Percentiles rank a stretch among this genome's conserved stretches.
Conservation (phyloP, 2,113 vertebrate species). For the Clinocottus analis region DNA sequence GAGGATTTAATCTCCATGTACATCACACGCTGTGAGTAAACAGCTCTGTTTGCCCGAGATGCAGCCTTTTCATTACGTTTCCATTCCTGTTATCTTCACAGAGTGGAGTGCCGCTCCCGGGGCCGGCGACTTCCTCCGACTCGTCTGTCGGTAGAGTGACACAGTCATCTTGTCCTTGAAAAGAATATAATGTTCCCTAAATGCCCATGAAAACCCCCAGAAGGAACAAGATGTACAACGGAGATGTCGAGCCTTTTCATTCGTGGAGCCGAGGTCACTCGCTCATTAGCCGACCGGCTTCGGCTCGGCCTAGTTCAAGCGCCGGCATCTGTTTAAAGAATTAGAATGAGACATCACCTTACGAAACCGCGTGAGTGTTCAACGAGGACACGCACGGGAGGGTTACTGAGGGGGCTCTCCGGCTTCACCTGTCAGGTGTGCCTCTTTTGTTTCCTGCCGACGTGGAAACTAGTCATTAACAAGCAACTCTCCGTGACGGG, state of each 20-base stretch:
- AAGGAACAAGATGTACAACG: not conserved
- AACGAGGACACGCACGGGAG: not conserved
- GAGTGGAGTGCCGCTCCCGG: not conserved
- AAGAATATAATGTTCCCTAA: not conserved
- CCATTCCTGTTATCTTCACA: slow-evolving; percentile 11
- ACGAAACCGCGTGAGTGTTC: not conserved
- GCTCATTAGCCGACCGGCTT: not conserved
- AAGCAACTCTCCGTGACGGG: not conserved
- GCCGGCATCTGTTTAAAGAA: not conserved
- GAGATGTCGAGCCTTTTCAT: not conserved
- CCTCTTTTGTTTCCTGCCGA: slow-evolving; percentile 6
- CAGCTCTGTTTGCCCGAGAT: not conserved
- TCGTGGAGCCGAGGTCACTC: not conserved
- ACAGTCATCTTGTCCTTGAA: not conserved
- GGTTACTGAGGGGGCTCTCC: slow-evolving; percentile 1
- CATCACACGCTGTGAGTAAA: slow-evolving; percentile 1
- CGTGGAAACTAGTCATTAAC: slow-evolving; percentile 17
- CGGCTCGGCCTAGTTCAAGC: not conserved
- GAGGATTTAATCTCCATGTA: not conserved
- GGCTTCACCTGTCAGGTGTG: not conserved
- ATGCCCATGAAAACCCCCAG: not conserved
- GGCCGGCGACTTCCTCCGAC: not conserved
- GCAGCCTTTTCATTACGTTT: not conserved
- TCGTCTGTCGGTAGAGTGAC: not conserved
- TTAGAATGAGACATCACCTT: not conserved